Base-by-base conservation (phyloP, 2,113 vertebrate genomes). In the Passerina amoena region DNA sequence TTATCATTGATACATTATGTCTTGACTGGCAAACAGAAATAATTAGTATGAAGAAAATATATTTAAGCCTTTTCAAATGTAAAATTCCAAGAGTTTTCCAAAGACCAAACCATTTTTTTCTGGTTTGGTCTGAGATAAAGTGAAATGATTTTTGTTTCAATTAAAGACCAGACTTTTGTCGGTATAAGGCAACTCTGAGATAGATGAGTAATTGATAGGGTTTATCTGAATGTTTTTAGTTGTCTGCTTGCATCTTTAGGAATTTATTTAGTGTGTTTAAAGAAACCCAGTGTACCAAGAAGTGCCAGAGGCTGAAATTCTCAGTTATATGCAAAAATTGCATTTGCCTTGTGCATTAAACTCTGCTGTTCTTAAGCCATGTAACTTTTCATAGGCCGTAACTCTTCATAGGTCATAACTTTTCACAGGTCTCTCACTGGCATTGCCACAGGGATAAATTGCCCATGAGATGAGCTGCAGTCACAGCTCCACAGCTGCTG, bases 341-440 rank as follows among this genome's bases (percentile, higher is more conserved):
- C 2, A 0, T 84, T 78, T 69, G 31, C 59, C 35, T n/a, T 25
- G 19, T 0, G 0, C 0, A 0, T 50, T 86, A 64, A 64, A 28
- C 63, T 35, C 44, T 25, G 23, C 78, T 38, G 2, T 33, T 87
- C 68, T 71, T 15, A 7, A 27, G 63, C 56, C 42, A 31, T 4
- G 23, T 22, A 35, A 59, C n/a, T 66, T 72, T 48, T 63, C 64
- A 61, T 38, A n/a, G 35, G 17, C 6, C 4, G 0, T 45, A 83
- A 45, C 40, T 45, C 70, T 56, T 24, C 21, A 23, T 47, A 31
- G 40, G 35, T 5, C 13, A 0, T 80, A 57, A 57, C 64, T 65
- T 80, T 45, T n/a, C 48, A 25, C 44, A 6, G 35, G 35, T 30
- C 53, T 56, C 37, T 28, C 28, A 1, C 31, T 59, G 31, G 24